Evolutionary conservation across 2,888 invertebrate species (phyloP), one percentile per base, ranked within the genome.

Genomic region (Petrolisthes cinctipes): DNA sequence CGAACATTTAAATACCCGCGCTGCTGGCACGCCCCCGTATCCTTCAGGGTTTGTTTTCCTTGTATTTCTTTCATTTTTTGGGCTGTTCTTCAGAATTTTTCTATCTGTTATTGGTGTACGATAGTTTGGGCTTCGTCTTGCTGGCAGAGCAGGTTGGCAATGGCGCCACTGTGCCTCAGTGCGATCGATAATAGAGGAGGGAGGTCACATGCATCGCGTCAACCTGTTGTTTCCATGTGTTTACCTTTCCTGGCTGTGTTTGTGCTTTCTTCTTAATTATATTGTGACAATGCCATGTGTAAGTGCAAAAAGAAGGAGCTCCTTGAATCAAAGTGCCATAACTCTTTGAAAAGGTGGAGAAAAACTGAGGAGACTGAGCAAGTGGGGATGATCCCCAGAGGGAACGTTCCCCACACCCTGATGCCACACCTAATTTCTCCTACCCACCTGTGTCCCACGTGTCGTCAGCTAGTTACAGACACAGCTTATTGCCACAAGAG

Each of bases 401-500:
- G 0, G 14, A 17, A 54, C 54, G n/a, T n/a, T n/a, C 79, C 5
- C 54, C 9, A n/a, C n/a, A n/a, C n/a, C n/a, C n/a, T n/a, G n/a
- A n/a, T n/a, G n/a, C n/a, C n/a, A n/a, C n/a, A 53, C 57, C 20
- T 37, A 53, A 20, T n/a, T 78, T 78, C 79, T 20, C 79, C 3
- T n/a, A 14, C 7, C 54, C 66, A 57, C 20, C 9, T 4, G 23
- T 14, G 5, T 6, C 54, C 4, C 11, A 79, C 53, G 56, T 53
- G 57, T 81, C 81, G n/a, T 11, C 81, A 20, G 81, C 81, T 14
- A 51, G 4, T 14, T 81, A 37, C 20, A 61, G 51, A 37, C 68
- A 82, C 68, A 61, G 81, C n/a, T 81, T 81, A 66, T 81, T 81
- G 66, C 66, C 61, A 53, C 17, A 23, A 82, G 82, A 82, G 37